These are phyloP conservation scores for Champsocephalus esox DNA, from an alignment of 2,797 vertebrate species.

Conservation along the genomic window DNA sequence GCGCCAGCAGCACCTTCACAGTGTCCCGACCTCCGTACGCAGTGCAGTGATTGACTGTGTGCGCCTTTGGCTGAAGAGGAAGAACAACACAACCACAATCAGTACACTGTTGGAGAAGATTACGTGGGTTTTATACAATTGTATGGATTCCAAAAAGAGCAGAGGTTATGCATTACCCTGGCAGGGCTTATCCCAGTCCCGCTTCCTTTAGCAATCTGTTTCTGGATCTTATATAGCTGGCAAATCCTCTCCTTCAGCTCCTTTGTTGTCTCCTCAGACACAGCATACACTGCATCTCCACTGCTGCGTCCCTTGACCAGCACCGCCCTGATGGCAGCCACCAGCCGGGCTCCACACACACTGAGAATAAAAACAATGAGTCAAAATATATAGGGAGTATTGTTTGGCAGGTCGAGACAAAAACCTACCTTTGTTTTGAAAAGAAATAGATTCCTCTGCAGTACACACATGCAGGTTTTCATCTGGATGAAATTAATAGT, in stretches of 20 bases:
- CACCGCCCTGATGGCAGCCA: constrained; percentile 87
- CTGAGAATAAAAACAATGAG: constrained; percentile 78
- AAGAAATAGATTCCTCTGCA: constrained; percentile 23
- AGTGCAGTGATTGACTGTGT: constrained; percentile 93
- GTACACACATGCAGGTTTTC: constrained; percentile 39
- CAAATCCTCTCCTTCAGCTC: constrained; percentile 90
- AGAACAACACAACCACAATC: constrained; percentile 16
- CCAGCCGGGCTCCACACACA: constrained; percentile 86
- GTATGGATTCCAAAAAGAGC: constrained; percentile 17
- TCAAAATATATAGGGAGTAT: not conserved
- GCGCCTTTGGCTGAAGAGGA: constrained; percentile 86
- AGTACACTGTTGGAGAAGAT: constrained; percentile 9
- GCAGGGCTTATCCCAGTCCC: constrained; percentile 90
- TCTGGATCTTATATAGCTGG: constrained; percentile 84
- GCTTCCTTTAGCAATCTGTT: constrained; percentile 52
- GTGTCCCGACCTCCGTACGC: constrained; percentile 91
- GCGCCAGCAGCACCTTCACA: constrained; percentile 87
- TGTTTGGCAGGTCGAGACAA: not conserved
- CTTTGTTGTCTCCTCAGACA: constrained; percentile 84
- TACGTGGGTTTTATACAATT: constrained; percentile 4
- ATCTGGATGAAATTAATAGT: constrained; percentile 67
- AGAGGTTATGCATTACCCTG: constrained; percentile 85
- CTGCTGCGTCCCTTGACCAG: constrained; percentile 90
- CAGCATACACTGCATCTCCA: constrained; percentile 83
- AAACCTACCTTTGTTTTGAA: constrained; percentile 41